Conservation (phyloP, 2,797 vertebrate species). For the Cottoperca gobio region DNA sequence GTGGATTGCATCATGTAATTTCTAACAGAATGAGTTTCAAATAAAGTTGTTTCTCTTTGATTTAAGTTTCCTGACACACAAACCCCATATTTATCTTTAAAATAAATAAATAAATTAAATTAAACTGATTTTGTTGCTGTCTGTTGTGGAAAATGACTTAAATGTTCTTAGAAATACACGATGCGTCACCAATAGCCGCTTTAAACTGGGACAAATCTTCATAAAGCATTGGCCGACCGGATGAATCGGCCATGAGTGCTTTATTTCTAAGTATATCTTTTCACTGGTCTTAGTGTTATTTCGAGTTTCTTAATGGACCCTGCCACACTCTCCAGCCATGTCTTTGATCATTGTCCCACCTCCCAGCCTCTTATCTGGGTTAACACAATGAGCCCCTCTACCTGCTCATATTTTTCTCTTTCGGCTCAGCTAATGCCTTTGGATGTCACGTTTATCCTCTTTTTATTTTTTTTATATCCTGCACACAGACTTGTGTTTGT, state of each 20-base stretch:
- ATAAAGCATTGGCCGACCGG: conserved; percentile 6
- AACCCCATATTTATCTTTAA: background rate
- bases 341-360: conserved; percentile 57
- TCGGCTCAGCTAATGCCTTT: conserved; percentile 42
- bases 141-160: background rate
- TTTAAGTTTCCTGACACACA: background rate
- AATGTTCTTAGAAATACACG: background rate
- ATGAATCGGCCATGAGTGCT: background rate
- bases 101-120: too few species aligned
- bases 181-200: background rate
- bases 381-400: conserved; percentile 46
- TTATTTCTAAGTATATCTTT: conserved; percentile 20
- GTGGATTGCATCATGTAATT: background rate
- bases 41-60: background rate
- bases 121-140: background rate
- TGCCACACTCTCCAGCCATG: conserved; percentile 7
- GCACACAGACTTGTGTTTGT: background rate
- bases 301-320: conserved; percentile 41
- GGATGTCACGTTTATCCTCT: conserved; percentile 44
- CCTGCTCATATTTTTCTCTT: conserved; percentile 44
- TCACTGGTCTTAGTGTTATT: conserved; percentile 33
- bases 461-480: conserved; percentile 33
- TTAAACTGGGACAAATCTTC: background rate
- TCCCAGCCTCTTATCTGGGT: conserved; percentile 54
- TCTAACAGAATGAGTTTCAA: background rate